Conservation (phyloP, 2,888 invertebrate species). For the Philaethria dido region DNA sequence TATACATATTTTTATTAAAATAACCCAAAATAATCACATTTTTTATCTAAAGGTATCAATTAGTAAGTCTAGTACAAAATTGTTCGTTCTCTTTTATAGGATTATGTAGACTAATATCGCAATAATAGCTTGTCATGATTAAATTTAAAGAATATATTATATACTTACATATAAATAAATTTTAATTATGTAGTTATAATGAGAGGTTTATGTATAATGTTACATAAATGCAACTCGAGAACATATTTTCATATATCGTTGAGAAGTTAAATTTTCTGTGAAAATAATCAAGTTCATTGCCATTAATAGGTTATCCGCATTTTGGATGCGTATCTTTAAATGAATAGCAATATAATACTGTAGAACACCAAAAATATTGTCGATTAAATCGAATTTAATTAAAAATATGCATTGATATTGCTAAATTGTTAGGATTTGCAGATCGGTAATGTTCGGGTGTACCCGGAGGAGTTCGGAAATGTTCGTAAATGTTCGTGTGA, state of each 20-base stretch:
- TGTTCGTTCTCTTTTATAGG: not conserved
- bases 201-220: not conserved
- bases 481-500: not conserved
- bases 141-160: not conserved
- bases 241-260: not conserved
- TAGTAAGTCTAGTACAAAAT: slow-evolving; percentile 2
- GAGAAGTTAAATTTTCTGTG: slow-evolving; percentile 1
- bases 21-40: not conserved
- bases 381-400: no score
- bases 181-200: not conserved
- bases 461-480: not conserved
- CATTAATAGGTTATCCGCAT: not conserved
- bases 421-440: no score
- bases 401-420: no score
- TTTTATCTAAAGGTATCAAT: not conserved
- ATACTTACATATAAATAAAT: not conserved
- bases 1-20: not conserved
- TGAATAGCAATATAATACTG: no score
- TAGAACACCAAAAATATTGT: no score
- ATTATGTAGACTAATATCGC: slow-evolving; percentile 1
- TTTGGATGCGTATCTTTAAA: no score
- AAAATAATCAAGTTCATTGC: not conserved
- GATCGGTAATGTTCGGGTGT: no score
- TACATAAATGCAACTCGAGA: not conserved
- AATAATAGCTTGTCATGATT: slow-evolving; percentile 2